These are phyloP conservation scores for Stenurella melanura DNA, from an alignment of 2,888 invertebrate species.

Conservation along the genomic window DNA sequence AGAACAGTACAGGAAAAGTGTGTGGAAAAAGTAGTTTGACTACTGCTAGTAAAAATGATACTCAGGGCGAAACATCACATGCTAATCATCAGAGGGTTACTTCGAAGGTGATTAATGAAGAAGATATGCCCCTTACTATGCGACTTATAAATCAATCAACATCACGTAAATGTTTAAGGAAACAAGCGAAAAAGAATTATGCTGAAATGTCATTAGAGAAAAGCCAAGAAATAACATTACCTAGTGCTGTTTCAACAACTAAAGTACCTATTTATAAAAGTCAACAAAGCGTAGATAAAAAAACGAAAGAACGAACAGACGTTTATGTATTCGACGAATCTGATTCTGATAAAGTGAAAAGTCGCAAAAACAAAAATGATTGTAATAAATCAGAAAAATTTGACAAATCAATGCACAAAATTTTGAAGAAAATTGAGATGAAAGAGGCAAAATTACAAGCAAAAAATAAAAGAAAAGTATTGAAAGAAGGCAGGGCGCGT, in stretches of 20 bases:
- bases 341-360: conserved; percentile 32
- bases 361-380: conserved; percentile 17
- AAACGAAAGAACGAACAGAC: conserved; percentile 30
- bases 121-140: neutral
- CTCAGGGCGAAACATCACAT: neutral
- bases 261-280: conserved; percentile 48
- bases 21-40: neutral
- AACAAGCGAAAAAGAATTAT: conserved; percentile 7
- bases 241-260: neutral
- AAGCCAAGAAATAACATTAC: neutral
- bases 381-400: conserved; percentile 34
- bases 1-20: neutral
- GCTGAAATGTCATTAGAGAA: conserved; percentile 15
- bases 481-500: neutral
- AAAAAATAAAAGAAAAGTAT: conserved; percentile 2
- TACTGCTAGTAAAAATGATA: neutral
- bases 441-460: conserved; percentile 29
- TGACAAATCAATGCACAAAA: conserved; percentile 24
- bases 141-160: neutral
- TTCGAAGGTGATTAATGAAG: neutral
- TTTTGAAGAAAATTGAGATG: conserved; percentile 15
- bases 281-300: conserved; percentile 25
- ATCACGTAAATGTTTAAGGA: neutral
- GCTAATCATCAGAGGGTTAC: neutral
- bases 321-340: conserved; percentile 47